Evolutionary conservation across 2,113 vertebrate species (phyloP), one percentile per base, ranked within the genome.

Genomic region (Hirundichthys speculiger): DNA sequence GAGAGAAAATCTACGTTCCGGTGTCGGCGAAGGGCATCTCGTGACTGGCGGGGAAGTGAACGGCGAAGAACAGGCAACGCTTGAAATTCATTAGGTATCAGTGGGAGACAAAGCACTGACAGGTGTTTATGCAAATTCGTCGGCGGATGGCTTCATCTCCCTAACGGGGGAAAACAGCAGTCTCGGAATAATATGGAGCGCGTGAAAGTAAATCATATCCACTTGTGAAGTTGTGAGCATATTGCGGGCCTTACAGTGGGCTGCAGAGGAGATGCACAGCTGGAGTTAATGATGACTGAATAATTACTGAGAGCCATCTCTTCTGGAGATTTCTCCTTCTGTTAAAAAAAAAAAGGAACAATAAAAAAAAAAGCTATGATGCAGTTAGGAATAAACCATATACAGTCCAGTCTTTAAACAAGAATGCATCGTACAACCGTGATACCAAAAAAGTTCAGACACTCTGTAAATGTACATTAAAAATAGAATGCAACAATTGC

Each of bases 71-170:
- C 76, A 82, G 70, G 68, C 79, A 72, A 69, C 49, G 70, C 76
- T 80, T 85, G 86, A 88, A 83, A 90, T 84, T 88, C 85, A 89
- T 88, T 87, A 83, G 83, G 81, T 86, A 89, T 78, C 88, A 84
- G 89, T 79, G 75, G 87, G 88, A 85, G 86, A 88, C 89, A 87
- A 90, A 88, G 86, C 82, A 88, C 76, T 82, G 87, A 88, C 88
- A 91, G 88, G 88, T 91, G 90, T 91, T 91, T 88, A 90, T 90
- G 90, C 82, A 90, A 90, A 91, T 91, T n/a, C 64, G 69, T 40
- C 77, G 14, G 80, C 50, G 52, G 83, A 82, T 77, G 69, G 74
- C 87, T 90, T 88, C 72, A 84, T 90, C 79, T 86, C 70, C 43
- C 79, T 85, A 89, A 90, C 84, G 75, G 80, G n/a, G 73, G 68